Base-by-base conservation (phyloP, 2,113 vertebrate genomes). In the Spea bombifrons region DNA sequence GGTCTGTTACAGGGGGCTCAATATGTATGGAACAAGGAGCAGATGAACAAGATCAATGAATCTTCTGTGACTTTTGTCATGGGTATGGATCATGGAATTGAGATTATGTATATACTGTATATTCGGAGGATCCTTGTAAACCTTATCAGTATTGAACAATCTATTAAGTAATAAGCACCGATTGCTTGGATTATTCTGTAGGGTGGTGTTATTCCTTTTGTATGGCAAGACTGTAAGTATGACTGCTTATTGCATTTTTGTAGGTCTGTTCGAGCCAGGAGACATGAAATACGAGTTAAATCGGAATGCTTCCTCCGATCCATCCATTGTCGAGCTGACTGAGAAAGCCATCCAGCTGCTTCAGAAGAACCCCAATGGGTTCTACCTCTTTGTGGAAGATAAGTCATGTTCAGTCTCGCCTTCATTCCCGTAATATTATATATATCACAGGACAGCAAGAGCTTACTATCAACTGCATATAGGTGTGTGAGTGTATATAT, bases 341-440 rank as follows among this genome's bases (percentile, higher is more conserved):
- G 92, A 93, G 5, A 94, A 93, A 81, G 93, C 92, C 53, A 91
- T 94, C 65, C 81, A 78, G 63, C 92, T 94, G 83, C 91, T 94
- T 6, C 79, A 84, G 45, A 94, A 85, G 74, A 93, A 93, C 77
- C 81, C 88, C 2, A 90, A 91, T 0, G 93, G 93, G 76, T 94
- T 85, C 86, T 94, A 86, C 78, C 91, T 94, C 10, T 94, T 94
- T 86, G 92, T 94, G 53, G 91, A 94, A 92, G 93, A 94, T 94
- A 87, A 64, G 66, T 75, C 9, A 59, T 52, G 50, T 59, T 59
- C 5, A 59, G 10, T 59, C 55, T 59, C 30, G 30, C 30, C 30
- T 30, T 30, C 30, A 30, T 30, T 30, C 30, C 30, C 30, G 2
- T 30, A 2, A 30, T 30, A 30, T 30, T 30, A 30, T 30, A 2